These are phyloP conservation scores for Chlamydotis undulata DNA, from an alignment of 2,113 vertebrate genomes.

Conservation along the genomic window DNA sequence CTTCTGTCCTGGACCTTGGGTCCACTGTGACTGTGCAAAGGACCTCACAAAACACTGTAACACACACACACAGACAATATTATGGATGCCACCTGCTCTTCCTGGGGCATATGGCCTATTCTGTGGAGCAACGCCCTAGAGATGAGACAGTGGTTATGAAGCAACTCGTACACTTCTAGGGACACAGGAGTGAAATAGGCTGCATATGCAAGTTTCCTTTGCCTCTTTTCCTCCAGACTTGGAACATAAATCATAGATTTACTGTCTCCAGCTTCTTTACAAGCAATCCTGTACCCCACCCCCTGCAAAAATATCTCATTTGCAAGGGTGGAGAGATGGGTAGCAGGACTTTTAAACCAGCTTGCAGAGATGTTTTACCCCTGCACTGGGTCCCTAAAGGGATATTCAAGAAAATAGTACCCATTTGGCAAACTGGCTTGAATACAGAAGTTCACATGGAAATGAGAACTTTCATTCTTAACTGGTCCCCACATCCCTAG, in stretches of 20 bases:
- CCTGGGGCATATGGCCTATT: not conserved
- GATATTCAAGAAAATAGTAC: not conserved
- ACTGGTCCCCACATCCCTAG: not conserved
- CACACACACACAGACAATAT: not conserved
- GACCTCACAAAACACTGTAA: not conserved
- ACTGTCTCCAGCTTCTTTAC: not conserved
- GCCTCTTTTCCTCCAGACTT: not conserved
- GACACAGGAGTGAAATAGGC: not conserved
- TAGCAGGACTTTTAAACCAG: not conserved
- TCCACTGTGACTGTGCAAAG: not conserved
- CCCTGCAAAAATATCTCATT: not conserved
- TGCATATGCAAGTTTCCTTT: not conserved
- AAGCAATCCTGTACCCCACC: not conserved
- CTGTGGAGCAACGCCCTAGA: not conserved
- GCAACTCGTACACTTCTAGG: not conserved
- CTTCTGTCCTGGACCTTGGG: not conserved
- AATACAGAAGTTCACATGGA: not conserved
- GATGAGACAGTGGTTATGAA: not conserved
- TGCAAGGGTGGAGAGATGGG: not conserved
- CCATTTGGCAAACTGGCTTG: not conserved
- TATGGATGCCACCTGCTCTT: not conserved
- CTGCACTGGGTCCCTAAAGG: not conserved
- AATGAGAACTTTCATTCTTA: not conserved
- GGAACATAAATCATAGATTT: not conserved
- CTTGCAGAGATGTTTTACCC: not conserved